These are phyloP conservation scores for Drosophila santomea DNA, from an alignment of 1,140 invertebrate genomes.

Conservation along the genomic window DNA sequence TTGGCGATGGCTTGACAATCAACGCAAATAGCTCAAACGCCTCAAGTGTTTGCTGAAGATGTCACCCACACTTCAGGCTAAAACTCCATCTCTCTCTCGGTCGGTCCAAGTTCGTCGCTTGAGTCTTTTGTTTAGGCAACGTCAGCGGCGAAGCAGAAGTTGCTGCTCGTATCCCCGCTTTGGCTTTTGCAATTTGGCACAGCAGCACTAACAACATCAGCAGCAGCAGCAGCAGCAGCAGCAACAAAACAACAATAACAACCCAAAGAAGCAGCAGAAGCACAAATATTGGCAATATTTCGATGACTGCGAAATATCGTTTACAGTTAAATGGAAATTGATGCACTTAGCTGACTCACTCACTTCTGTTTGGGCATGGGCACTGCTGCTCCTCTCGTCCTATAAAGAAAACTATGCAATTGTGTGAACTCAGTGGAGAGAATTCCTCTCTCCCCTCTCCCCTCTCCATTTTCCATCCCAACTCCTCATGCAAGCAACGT, in stretches of 20 bases:
- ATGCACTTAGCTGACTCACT: slow-evolving; percentile 83
- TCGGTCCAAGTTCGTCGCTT: slow-evolving; percentile 69
- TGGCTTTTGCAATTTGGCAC: slow-evolving; percentile 82
- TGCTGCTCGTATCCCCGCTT: slow-evolving; percentile 44
- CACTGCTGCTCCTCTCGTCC: slow-evolving; percentile 18
- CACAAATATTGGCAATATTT: slow-evolving; percentile 67
- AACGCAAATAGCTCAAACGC: slow-evolving; percentile 83
- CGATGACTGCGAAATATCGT: slow-evolving; percentile 77
- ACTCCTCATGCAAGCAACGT: slow-evolving; percentile 64
- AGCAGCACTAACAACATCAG: slow-evolving; percentile 54
- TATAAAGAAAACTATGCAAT: slow-evolving; percentile 39
- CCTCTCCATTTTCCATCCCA: slow-evolving; percentile 39
- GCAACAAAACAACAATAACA: slow-evolving; percentile 36
- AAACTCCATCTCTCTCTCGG: slow-evolving; percentile 7
- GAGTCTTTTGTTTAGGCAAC: slow-evolving; percentile 82
- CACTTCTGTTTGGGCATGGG: slow-evolving; percentile 67
- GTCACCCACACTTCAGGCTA: slow-evolving; percentile 78
- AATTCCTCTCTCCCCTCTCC: slow-evolving; percentile 47
- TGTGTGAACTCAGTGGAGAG: slow-evolving; percentile 39
- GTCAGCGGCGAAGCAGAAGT: slow-evolving; percentile 52
- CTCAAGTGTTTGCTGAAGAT: slow-evolving; percentile 82
- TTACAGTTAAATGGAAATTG: slow-evolving; percentile 84
- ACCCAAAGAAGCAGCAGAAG: slow-evolving; percentile 41
- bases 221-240: slow-evolving; percentile 39
- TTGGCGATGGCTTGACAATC: slow-evolving; percentile 70